These are phyloP conservation scores for Pimephales promelas DNA, from an alignment of 2,113 vertebrate genomes.

Conservation along the genomic window DNA sequence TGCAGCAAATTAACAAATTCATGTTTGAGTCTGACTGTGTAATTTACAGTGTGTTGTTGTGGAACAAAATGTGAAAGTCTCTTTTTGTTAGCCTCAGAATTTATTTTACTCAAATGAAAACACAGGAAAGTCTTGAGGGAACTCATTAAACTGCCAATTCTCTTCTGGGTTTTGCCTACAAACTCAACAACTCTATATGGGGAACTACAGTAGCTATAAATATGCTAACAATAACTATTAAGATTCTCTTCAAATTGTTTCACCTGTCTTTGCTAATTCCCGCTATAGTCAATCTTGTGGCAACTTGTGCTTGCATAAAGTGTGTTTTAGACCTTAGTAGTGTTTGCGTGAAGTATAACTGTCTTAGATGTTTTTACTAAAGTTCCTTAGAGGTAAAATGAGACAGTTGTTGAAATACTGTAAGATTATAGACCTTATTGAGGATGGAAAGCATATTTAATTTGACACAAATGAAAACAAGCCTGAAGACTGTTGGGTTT, in stretches of 20 bases:
- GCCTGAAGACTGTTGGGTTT: neutral
- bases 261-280: neutral
- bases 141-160: neutral
- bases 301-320: neutral
- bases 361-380: neutral
- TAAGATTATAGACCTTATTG: neutral
- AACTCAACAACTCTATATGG: no score
- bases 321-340: neutral
- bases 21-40: neutral
- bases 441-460: neutral
- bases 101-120: no score
- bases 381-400: neutral
- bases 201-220: no score
- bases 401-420: neutral
- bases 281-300: neutral
- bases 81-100: no score
- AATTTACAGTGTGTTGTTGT: no score
- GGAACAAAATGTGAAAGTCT: no score
- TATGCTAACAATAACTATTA: no score
- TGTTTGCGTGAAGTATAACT: conserved; percentile 11
- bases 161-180: no score
- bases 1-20: neutral
- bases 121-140: neutral
- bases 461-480: neutral
- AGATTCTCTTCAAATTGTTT: neutral